Evolutionary conservation across 1,140 invertebrate genomes (phyloP).

Genomic region (Luehdorfia chinensis): DNA sequence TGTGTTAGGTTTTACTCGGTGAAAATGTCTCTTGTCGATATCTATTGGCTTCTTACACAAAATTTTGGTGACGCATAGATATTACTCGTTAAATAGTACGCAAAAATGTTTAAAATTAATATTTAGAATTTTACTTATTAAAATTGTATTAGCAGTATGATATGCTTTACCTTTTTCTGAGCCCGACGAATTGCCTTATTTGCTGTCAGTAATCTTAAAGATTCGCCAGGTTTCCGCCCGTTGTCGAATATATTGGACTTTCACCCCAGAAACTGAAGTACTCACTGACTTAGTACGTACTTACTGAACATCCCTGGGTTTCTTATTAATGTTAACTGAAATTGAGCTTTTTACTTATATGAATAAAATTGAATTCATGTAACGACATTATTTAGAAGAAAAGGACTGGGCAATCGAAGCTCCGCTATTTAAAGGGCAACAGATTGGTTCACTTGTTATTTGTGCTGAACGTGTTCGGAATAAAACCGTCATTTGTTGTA

Average conservation of each 20-base stretch:
- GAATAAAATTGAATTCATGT: no score
- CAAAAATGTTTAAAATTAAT: no score
- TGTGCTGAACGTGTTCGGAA: conserved; percentile 43
- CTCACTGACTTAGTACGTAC: conserved; percentile 26
- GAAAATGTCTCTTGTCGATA: no score
- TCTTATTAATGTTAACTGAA: conserved; percentile 20
- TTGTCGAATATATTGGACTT: conserved; percentile 48
- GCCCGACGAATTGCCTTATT: conserved; percentile 45
- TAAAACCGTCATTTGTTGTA: conserved; percentile 18
- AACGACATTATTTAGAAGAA: no score
- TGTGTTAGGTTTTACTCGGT: no score
- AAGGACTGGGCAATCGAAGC: conserved; percentile 39
- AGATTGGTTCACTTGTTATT: conserved; percentile 56
- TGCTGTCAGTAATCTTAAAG: conserved; percentile 58
- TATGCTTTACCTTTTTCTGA: no score
- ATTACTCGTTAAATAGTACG: no score
- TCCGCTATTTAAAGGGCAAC: conserved; percentile 44
- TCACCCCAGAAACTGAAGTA: conserved; percentile 46
- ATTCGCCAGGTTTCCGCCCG: conserved; percentile 34
- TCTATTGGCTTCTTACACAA: no score
- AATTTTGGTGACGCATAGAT: no score
- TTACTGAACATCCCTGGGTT: conserved; percentile 33
- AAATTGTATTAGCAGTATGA: no score
- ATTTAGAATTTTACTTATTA: no score
- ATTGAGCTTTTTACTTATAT: no score